These are phyloP conservation scores for Xestia rhomboidea DNA, from an alignment of 2,888 invertebrate species.

Conservation along the genomic window DNA sequence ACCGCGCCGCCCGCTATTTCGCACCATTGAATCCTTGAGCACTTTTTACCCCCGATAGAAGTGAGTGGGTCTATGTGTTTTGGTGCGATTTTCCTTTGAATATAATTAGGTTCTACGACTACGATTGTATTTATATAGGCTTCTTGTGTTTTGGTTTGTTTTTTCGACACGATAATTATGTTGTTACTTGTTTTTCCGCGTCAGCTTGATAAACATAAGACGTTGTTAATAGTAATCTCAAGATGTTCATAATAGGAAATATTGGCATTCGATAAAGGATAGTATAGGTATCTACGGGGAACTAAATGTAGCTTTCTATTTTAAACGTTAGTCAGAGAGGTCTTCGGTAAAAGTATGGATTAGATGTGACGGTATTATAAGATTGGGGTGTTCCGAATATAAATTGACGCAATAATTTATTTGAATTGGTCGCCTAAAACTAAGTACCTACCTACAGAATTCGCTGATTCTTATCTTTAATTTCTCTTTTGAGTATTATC, in stretches of 20 bases:
- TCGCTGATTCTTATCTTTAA: conserved; percentile 27
- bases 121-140: conserved; percentile 55
- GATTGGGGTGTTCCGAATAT: background rate
- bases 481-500: conserved; percentile 22
- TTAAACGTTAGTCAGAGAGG: conserved; percentile 10
- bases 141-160: conserved; percentile 49
- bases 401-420: conserved; percentile 31
- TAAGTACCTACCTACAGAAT: conserved; percentile 3
- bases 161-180: conserved; percentile 17
- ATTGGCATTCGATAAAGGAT: background rate
- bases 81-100: conserved; percentile 68
- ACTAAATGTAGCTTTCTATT: conserved; percentile 17
- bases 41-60: conserved; percentile 78
- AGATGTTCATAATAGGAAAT: background rate
- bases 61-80: conserved; percentile 72
- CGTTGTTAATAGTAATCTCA: background rate
- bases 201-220: conserved; percentile 5
- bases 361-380: background rate
- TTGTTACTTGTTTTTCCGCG: background rate
- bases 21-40: conserved; percentile 83
- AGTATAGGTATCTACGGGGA: background rate
- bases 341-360: conserved; percentile 1
- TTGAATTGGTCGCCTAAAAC: conserved; percentile 7
- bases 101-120: conserved; percentile 64
- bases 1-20: conserved; percentile 78